Percentiles rank a stretch among this genome's conserved stretches.
Evolutionary conservation across 2,888 invertebrate species (phyloP).

Genomic region (Cremastinae sp.): DNA sequence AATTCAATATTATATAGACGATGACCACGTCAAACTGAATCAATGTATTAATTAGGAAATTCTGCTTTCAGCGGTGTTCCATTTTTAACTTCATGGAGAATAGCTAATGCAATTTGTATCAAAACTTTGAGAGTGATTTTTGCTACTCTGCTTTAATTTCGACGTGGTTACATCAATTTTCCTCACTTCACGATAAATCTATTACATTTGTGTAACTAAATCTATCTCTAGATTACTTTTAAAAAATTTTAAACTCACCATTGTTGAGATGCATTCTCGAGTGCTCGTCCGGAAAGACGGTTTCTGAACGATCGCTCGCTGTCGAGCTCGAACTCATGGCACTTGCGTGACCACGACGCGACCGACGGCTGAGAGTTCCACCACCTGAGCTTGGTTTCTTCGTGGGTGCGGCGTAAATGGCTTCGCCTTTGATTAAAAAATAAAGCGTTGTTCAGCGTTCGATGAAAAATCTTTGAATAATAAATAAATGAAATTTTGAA

Average conservation of each 20-base stretch:
- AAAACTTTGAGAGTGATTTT: no score
- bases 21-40: no score
- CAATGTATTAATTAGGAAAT: no score
- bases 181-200: no score
- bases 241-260: slow-evolving; percentile 67
- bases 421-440: slow-evolving; percentile 66
- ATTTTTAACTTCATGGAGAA: no score
- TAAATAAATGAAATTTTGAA: background rate
- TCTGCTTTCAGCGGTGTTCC: no score
- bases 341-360: slow-evolving; percentile 82
- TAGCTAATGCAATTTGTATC: no score
- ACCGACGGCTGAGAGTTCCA: slow-evolving; percentile 82
- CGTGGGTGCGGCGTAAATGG: slow-evolving; percentile 73
- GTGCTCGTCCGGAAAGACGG: slow-evolving; percentile 74
- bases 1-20: no score
- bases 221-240: background rate
- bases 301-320: slow-evolving; percentile 77
- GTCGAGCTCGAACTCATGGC: slow-evolving; percentile 82
- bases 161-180: no score
- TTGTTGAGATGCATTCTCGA: slow-evolving; percentile 74
- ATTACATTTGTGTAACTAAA: no score
- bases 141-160: no score
- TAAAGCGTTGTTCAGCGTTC: slow-evolving; percentile 8
- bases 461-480: background rate
- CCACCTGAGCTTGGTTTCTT: slow-evolving; percentile 79